Conservation (phyloP, 2,797 vertebrate genomes). For the Sebastes kiyomatsui region DNA sequence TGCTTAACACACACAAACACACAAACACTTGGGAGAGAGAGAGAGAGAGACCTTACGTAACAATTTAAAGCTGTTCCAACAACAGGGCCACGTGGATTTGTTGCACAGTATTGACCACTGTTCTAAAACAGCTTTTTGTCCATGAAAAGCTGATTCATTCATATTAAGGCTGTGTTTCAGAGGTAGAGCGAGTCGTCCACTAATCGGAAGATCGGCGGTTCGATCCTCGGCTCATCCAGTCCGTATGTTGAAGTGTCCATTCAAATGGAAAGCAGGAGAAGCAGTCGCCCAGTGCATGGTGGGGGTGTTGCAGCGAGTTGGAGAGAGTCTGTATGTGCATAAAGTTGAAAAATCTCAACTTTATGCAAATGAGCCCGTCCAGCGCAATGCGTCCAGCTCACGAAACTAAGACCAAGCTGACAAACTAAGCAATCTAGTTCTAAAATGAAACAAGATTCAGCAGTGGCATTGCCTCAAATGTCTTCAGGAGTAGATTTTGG, state of each 20-base stretch:
- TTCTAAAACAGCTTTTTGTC: background rate
- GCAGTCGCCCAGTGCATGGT: background rate
- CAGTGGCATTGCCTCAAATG: no score
- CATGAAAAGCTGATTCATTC: background rate
- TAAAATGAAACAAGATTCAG: no score
- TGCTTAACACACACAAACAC: slow-evolving; percentile 17
- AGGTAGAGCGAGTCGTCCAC: no score
- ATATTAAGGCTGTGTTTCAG: background rate
- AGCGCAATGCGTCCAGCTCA: background rate
- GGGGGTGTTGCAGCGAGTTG: background rate
- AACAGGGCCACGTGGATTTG: background rate
- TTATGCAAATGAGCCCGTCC: background rate
- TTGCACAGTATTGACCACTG: background rate
- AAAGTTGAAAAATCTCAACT: no score
- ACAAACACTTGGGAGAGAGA: background rate
- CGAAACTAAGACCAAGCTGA: background rate
- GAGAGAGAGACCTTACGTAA: slow-evolving; percentile 9
- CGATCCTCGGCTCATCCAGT: no score
- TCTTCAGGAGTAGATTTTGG: no score
- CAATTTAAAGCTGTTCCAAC: background rate
- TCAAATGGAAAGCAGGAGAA: background rate
- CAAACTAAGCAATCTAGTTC: background rate
- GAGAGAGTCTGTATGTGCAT: background rate
- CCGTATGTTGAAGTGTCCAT: no score
- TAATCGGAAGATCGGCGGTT: no score